Base-by-base conservation (phyloP, 35 echinoderm and acorn worm species). In the Amphiura filiformis region DNA sequence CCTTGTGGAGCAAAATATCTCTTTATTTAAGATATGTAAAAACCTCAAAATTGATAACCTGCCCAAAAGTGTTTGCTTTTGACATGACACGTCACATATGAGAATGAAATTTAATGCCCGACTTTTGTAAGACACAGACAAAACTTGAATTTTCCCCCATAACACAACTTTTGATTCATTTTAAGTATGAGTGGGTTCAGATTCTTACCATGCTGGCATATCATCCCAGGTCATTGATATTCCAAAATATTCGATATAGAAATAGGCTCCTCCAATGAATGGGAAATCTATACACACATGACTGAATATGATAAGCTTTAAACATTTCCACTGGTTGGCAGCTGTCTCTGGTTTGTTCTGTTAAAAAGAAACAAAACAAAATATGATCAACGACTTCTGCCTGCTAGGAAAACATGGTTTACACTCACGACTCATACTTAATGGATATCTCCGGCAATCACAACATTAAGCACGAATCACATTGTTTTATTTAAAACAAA, bases 161-260 rank as follows among this genome's bases (percentile, higher is more conserved):
- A n/a, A n/a, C n/a, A n/a, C n/a, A n/a, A n/a, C n/a, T n/a, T n/a
- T n/a, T n/a, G n/a, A n/a, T n/a, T n/a, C n/a, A n/a, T n/a, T n/a
- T n/a, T n/a, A n/a, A n/a, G n/a, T n/a, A n/a, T n/a, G n/a, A n/a
- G n/a, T n/a, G n/a, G n/a, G n/a, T n/a, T n/a, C n/a, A n/a, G n/a
- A n/a, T n/a, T 83, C 91, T 57, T 86, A 97, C 95, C 95, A 97
- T 61, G 79, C 12, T 33, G 95, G 95, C 95, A 97, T 97, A 20
- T 81, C 76, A 0, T 97, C 91, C 80, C 89, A 97, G 35, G 40
- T 83, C 37, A 85, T 93, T 26, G 89, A 86, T n/a, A 98, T 90
- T 38, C 75, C 81, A 86, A 92, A 88, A 0, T 84, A 39, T 81
- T 92, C 87, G 0, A 84, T 89, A 76, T 87, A 98, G 78, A 85